A percentile compares a stretch with the other conserved stretches of the same genome.
These are phyloP conservation scores for Myotis myotis DNA, from an alignment of 2,797 vertebrate genomes.

Conservation along the genomic window DNA sequence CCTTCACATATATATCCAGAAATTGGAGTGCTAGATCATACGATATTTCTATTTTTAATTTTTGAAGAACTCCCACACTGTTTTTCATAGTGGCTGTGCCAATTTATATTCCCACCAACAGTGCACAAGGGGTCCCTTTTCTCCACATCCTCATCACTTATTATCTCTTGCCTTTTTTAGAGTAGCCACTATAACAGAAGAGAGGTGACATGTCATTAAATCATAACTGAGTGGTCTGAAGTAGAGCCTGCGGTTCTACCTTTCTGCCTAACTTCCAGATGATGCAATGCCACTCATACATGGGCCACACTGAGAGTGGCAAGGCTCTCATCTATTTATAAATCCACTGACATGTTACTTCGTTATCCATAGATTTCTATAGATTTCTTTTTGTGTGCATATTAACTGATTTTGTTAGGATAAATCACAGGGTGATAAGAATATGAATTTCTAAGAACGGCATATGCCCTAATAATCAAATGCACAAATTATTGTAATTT, in stretches of 20 bases:
- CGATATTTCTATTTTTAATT: neutral
- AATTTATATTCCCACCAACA: neutral
- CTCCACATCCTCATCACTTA: neutral
- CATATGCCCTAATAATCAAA: neutral
- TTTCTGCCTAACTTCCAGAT: neutral
- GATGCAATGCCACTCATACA: neutral
- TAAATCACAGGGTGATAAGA: neutral
- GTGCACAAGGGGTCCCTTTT: neutral
- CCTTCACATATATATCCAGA: neutral
- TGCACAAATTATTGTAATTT: constrained; percentile 35
- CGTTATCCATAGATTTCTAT: neutral
- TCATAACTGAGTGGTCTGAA: neutral
- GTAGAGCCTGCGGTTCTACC: neutral
- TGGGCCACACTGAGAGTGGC: neutral
- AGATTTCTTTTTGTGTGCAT: neutral
- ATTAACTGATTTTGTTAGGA: neutral
- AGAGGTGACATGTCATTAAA: neutral
- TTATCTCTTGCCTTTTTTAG: neutral
- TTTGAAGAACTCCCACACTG: neutral
- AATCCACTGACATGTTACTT: neutral
- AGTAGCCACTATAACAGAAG: neutral
- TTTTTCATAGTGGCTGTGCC: neutral
- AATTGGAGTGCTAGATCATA: neutral
- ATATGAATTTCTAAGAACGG: neutral
- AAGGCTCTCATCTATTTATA: neutral